phyloP scores from a whole-genome alignment of 1,140 invertebrate genomes.

The Metopolophium dirhodum region DNA sequence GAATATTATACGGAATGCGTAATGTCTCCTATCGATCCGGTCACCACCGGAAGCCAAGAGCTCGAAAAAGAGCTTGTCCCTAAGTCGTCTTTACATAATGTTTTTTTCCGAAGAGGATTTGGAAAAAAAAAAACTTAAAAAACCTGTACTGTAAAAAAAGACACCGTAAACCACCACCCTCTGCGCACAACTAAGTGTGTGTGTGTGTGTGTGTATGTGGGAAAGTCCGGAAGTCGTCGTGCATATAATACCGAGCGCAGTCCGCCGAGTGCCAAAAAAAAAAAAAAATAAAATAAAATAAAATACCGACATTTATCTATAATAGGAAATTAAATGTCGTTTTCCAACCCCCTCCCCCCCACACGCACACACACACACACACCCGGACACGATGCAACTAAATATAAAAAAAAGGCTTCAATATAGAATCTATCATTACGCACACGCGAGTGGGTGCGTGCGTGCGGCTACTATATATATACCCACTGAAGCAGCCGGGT shows the following conservation, averaged over 20 bases:
- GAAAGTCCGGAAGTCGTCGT: neutral
- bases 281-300: neutral
- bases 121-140: neutral
- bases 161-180: neutral
- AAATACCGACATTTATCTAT: neutral
- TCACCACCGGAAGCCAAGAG: constrained; percentile 18
- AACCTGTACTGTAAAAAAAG: neutral
- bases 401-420: neutral
- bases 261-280: neutral
- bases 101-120: neutral
- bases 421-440: neutral
- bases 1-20: constrained; percentile 50
- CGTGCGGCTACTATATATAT: neutral
- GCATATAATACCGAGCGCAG: neutral
- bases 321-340: constrained; percentile 39
- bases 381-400: neutral
- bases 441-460: neutral
- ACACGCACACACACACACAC: neutral
- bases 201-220: neutral
- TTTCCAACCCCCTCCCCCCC: neutral
- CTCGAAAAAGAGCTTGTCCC: constrained; percentile 37
- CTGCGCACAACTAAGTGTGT: neutral
- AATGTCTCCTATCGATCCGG: constrained; percentile 49
- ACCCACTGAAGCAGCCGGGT: neutral
- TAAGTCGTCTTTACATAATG: constrained; percentile 48